Conservation (phyloP, 2,797 vertebrate species). For the Pangasius sanitwongsei region DNA sequence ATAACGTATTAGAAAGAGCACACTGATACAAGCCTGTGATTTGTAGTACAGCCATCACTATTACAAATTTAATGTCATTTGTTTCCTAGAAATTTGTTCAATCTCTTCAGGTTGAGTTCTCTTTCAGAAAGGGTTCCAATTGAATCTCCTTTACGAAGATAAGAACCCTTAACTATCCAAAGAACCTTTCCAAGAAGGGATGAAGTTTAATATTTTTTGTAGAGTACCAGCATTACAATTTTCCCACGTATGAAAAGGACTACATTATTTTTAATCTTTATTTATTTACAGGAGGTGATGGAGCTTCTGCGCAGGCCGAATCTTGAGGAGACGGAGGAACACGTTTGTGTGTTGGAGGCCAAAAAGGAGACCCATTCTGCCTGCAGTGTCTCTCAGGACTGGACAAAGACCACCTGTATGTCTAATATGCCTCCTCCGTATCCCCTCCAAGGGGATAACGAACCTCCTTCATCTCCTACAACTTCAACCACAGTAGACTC, state of each 20-base stretch:
- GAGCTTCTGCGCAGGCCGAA: background rate
- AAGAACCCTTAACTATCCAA: background rate
- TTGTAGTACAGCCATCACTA: background rate
- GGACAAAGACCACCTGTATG: background rate
- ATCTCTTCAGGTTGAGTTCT: background rate
- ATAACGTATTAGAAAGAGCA: background rate
- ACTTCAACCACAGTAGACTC: background rate
- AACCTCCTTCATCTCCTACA: background rate
- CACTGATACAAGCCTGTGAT: background rate
- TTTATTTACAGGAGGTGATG: slow-evolving; percentile 14
- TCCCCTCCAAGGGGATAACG: background rate
- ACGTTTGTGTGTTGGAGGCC: slow-evolving; percentile 4
- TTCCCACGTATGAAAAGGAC: background rate
- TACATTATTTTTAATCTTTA: background rate
- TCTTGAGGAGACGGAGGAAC: slow-evolving; percentile 22
- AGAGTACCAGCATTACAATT: background rate
- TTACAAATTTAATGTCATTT: background rate
- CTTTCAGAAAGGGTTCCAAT: background rate
- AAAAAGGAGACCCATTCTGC: background rate
- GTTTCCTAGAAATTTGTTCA: background rate
- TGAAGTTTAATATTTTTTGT: background rate
- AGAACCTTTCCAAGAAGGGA: background rate
- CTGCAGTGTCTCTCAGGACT: background rate
- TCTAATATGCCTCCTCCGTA: too few species aligned
- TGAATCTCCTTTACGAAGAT: background rate